Conservation (phyloP, 2,797 vertebrate genomes). For the Threskiornis aethiopicus region DNA sequence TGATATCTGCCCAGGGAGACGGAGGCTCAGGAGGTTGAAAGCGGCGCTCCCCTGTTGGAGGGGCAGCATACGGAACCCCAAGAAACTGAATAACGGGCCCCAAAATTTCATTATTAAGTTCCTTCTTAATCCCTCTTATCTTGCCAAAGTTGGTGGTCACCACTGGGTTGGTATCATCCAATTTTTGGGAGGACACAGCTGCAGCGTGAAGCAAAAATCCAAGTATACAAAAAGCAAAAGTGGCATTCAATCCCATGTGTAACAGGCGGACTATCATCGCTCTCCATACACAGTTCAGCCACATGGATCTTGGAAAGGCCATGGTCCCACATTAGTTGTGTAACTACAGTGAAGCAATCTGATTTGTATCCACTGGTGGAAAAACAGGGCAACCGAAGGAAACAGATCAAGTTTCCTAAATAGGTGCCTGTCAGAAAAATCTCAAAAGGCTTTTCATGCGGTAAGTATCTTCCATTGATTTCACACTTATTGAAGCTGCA, state of each 20-base stretch:
- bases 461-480: slow-evolving; percentile 82
- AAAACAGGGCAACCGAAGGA: slow-evolving; percentile 57
- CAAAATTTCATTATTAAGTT: slow-evolving; percentile 97
- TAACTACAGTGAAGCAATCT: slow-evolving; percentile 56
- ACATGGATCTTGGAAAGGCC: slow-evolving; percentile 80
- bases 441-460: slow-evolving; percentile 74
- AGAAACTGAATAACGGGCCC: slow-evolving; percentile 96
- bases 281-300: slow-evolving; percentile 76
- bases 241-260: slow-evolving; percentile 70
- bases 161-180: slow-evolving; percentile 92
- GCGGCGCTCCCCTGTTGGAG: slow-evolving; percentile 90
- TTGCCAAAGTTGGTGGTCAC: slow-evolving; percentile 90
- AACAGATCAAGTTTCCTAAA: slow-evolving; percentile 74
- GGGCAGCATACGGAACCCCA: slow-evolving; percentile 93
- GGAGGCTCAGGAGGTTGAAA: slow-evolving; percentile 96
- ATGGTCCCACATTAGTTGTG: slow-evolving; percentile 83
- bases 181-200: slow-evolving; percentile 84
- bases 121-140: slow-evolving; percentile 94
- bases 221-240: slow-evolving; percentile 77
- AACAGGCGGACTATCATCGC: slow-evolving; percentile 61
- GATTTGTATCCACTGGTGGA: slow-evolving; percentile 82
- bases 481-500: slow-evolving; percentile 73
- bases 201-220: slow-evolving; percentile 83
- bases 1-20: slow-evolving; percentile 87
- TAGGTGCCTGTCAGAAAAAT: slow-evolving; percentile 70